Base-by-base conservation (phyloP, 2,888 invertebrate genomes). In the Steromphala cineraria region DNA sequence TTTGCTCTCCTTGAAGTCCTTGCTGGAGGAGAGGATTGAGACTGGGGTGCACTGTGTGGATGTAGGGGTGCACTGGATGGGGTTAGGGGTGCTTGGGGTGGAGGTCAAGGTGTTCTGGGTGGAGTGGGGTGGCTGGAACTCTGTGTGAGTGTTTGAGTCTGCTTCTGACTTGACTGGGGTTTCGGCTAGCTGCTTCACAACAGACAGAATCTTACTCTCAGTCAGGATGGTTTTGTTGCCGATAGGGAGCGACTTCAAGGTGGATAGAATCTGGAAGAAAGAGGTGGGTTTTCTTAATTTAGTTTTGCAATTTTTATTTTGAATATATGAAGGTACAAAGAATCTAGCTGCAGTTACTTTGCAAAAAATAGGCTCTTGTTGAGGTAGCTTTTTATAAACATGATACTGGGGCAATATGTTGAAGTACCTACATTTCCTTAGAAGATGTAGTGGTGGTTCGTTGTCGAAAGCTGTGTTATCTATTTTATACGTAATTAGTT, bases 151-250 rank as follows among this genome's bases (percentile, higher is more conserved):
- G 71, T 80, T 76, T n/a, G 80, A 81, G 77, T 85, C 82, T 40
- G 86, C 77, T 53, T 85, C 87, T 55, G 81, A 80, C 31, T 81
- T 82, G 2, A 78, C 81, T 15, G 80, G 79, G 77, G 86, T 78
- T 28, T 86, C 87, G 8, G 96, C 95, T 98, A 98, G 98, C 87
- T 96, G 96, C 91, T 98, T 96, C 24, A 99, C 96, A 17, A 97
- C 95, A 36, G 95, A 95, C 90, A 97, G 95, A 86, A 99, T 96
- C 90, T 98, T 97, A 89, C 97, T 98, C 92, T 99, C 98, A 90
- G 97, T 96, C 10, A 99, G 94, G 95, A 98, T 96, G 0, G 97
- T 98, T 94, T 97, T 98, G 94, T 98, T 98, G 2, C 97, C 96
- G 85, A 99, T 97, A 13, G 99, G 98, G 85, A 99, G 95, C 28